phyloP scores from a whole-genome alignment of 2,888 invertebrate species.

The Tineola bisselliella region DNA sequence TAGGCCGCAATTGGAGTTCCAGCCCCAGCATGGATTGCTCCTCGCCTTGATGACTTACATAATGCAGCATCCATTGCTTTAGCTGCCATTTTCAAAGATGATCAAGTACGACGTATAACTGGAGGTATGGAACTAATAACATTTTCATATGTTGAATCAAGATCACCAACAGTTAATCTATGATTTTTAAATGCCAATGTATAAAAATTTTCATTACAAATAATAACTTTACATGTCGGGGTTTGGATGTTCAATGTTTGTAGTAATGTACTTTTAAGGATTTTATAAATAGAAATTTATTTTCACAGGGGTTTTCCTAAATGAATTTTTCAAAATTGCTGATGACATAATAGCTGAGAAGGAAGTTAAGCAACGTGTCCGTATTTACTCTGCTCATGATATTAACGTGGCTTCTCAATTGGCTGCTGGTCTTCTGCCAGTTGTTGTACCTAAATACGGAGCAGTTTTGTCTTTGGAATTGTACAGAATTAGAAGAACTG shows the following conservation, averaged over 20 bases:
- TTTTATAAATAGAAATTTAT: neutral
- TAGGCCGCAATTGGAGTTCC: slow-evolving; percentile 8
- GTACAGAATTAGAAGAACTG: slow-evolving; percentile 31
- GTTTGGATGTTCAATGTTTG: too few relatives aligned
- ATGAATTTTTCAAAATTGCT: slow-evolving; percentile 58
- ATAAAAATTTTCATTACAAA: too few relatives aligned
- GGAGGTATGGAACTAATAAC: slow-evolving; percentile 32
- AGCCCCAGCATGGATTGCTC: neutral
- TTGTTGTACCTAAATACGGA: slow-evolving; percentile 68
- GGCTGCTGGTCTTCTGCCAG: slow-evolving; percentile 62
- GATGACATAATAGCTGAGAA: slow-evolving; percentile 44
- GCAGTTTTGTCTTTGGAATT: slow-evolving; percentile 66
- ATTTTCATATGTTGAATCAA: too few relatives aligned
- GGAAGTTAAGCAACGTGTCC: slow-evolving; percentile 34
- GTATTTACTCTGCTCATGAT: slow-evolving; percentile 71
- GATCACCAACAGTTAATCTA: too few relatives aligned
- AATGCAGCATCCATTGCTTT: slow-evolving; percentile 22
- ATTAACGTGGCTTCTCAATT: slow-evolving; percentile 70
- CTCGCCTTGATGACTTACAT: neutral
- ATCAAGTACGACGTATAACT: slow-evolving; percentile 41
- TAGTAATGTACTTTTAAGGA: too few relatives aligned
- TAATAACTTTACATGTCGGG: too few relatives aligned
- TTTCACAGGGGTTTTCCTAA: slow-evolving; percentile 52
- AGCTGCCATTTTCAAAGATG: slow-evolving; percentile 40
- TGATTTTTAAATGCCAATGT: too few relatives aligned